Evolutionary conservation across 2,113 vertebrate genomes (phyloP), one percentile per base, ranked within the genome.

Genomic region (Drymodes brunneopygia): DNA sequence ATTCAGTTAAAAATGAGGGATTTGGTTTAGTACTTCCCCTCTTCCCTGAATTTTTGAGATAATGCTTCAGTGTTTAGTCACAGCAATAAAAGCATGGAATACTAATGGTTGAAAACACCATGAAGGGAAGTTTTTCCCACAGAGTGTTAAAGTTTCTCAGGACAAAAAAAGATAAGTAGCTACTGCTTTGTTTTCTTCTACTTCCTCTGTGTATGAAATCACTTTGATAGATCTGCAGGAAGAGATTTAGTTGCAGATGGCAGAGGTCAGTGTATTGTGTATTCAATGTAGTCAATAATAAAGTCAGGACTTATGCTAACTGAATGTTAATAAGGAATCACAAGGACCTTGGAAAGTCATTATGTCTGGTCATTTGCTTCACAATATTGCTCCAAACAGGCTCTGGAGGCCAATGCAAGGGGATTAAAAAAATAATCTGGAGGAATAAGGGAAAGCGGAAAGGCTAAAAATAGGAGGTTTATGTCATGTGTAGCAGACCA

Each of bases 271-370:
- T 98, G 98, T 99, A 99, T 99, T 99, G 99, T 99, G 99, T 99
- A 99, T 99, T 99, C 99, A 99, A 98, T 98, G 99, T 98, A 99
- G 99, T 99, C 99, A 99, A 99, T 99, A 99, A 99, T 99, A 99
- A 99, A 99, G 99, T 99, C 99, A 99, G 98, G 98, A 99, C 98
- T 99, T 98, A 99, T 98, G 99, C 98, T 98, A 97, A 97, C 97
- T 92, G 99, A 99, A 99, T 99, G 98, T 98, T 99, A 99, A 99
- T 99, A 98, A 99, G 99, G 98, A 97, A 97, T 97, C 98, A 98
- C 99, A 99, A 99, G 98, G 99, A 99, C 99, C 99, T 99, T 99
- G 98, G 98, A 99, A 99, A 99, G 99, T 99, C 99, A 98, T 99
- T 99, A 98, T 98, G 98, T 99, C 98, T 98, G 98, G 98, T 97